These are phyloP conservation scores for Coracopsis vasa DNA, from an alignment of 2,113 vertebrate genomes.

Conservation along the genomic window DNA sequence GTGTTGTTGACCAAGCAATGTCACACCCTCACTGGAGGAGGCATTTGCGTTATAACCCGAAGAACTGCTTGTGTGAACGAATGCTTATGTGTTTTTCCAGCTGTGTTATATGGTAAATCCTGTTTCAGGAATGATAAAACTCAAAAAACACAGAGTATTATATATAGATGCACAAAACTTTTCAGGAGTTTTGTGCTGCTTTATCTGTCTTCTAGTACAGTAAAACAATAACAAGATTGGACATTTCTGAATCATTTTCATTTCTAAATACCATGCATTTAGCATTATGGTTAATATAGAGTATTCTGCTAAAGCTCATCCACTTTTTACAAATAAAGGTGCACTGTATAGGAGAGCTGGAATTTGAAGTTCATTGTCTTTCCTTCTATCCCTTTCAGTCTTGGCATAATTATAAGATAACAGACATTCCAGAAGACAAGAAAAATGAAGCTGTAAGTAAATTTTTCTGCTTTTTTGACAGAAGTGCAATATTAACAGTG, in stretches of 20 bases:
- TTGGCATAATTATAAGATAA: background rate
- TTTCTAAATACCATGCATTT: background rate
- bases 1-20: background rate
- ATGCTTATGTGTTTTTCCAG: background rate
- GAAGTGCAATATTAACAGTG: background rate
- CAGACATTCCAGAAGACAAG: background rate
- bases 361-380: background rate
- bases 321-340: background rate
- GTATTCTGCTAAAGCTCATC: background rate
- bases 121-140: background rate
- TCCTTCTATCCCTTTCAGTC: background rate
- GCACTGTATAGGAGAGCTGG: background rate
- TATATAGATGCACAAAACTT: background rate
- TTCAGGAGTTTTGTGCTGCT: background rate
- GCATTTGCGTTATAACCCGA: background rate
- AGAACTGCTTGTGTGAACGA: background rate
- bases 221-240: background rate
- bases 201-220: background rate
- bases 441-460: background rate
- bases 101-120: background rate
- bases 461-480: background rate
- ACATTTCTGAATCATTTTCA: background rate
- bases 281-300: fast-evolving
- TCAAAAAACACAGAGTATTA: background rate
- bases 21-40: background rate